Evolutionary conservation across 2,797 vertebrate species (phyloP), one percentile per base, ranked within the genome.

Genomic region (Takifugu rubripes): DNA sequence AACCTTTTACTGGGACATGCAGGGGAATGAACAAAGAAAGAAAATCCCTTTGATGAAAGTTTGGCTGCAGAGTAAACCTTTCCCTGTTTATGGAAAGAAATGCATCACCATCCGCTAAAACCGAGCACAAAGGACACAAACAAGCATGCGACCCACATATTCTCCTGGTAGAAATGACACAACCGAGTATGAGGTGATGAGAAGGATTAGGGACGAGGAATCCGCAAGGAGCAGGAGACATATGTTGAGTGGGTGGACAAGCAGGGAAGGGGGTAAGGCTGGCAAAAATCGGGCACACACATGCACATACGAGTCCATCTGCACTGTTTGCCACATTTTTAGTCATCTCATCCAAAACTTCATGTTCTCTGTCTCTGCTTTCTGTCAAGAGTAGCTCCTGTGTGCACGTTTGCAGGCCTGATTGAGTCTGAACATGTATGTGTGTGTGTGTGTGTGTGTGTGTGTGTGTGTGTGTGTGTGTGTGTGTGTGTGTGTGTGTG

Each of bases 181-280:
- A 5, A 68, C 64, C 29, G 36, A 82, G 72, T 67, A 61, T 52
- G 59, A 43, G 52, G 74, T 54, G 57, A 80, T 70, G 51, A 25
- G 47, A 52, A 44, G 64, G 64, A 74, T 73, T 68, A 68, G 60
- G 61, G 61, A 58, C 7, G 54, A 77, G 58, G 64, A 48, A 27
- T 3, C 16, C 7, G 17, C 6, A 14, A 36, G 17, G 54, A 69
- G 70, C 58, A 56, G 65, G 77, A 79, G 81, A 85, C 89, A 90
- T 91, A 90, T 90, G 90, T 84, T 90, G 89, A 87, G 89, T 90
- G 85, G 91, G 91, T 81, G 88, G 82, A 81, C 68, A 82, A 78
- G 80, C 85, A 86, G 70, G 73, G 75, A 75, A 88, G 84, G 78
- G 87, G 82, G 81, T 83, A 82, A 63, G 45, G 80, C 73, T 77